phyloP scores from a whole-genome alignment of 1,140 invertebrate species.

The Hycleus cichorii region DNA sequence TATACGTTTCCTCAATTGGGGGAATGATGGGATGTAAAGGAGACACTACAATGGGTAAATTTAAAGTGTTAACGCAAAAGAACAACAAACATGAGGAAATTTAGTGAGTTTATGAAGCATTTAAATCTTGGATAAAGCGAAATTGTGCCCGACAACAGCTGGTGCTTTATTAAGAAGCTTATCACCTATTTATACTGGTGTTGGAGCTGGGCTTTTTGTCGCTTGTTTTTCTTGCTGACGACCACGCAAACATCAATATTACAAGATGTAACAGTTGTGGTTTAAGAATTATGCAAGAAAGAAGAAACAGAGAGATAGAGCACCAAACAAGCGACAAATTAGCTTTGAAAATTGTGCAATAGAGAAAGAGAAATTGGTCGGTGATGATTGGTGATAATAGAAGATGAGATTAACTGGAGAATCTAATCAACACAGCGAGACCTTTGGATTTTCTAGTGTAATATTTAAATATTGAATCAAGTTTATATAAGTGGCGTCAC shows the following conservation, averaged over 20 bases:
- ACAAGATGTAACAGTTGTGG: no score
- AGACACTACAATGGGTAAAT: no score
- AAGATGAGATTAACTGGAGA: not conserved
- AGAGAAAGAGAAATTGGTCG: constrained; percentile 15
- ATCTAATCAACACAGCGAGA: no score
- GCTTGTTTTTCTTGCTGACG: constrained; percentile 3
- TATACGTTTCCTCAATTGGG: no score
- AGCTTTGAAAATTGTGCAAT: constrained; percentile 13
- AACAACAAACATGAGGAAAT: not conserved
- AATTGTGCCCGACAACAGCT: constrained; percentile 27
- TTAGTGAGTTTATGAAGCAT: constrained; percentile 13
- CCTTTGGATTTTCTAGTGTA: no score
- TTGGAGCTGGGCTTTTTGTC: constrained; percentile 12
- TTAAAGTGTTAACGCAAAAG: no score
- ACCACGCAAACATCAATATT: no score
- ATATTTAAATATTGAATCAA: no score
- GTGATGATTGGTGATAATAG: constrained; percentile 17
- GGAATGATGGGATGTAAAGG: no score
- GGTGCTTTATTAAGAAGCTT: constrained; percentile 26
- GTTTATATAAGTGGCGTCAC: no score
- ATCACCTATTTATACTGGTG: constrained; percentile 26
- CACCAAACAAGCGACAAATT: not conserved
- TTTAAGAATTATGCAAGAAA: no score
- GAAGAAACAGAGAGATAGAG: not conserved
- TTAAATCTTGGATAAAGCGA: constrained; percentile 24